Evolutionary conservation across 2,797 vertebrate species (phyloP).

Genomic region (Sardinella longiceps): DNA sequence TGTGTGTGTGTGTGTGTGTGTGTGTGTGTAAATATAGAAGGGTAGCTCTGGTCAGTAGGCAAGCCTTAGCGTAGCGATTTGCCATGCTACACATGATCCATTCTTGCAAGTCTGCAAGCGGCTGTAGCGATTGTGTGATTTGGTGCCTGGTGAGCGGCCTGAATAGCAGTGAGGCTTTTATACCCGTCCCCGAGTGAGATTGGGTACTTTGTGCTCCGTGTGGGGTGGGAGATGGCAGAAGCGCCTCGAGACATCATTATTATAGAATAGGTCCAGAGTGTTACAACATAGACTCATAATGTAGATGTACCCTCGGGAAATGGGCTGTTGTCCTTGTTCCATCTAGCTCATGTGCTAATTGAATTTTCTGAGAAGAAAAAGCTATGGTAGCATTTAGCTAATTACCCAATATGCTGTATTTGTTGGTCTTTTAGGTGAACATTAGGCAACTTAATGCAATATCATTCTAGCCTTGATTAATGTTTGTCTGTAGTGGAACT

Average conservation of each 20-base stretch:
- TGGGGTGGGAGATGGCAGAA: neutral
- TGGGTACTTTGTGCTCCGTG: neutral
- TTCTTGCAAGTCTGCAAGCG: neutral
- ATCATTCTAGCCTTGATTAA: neutral
- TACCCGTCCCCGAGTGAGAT: neutral
- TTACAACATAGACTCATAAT: neutral
- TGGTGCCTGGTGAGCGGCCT: neutral
- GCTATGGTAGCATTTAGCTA: neutral
- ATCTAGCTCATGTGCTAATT: neutral
- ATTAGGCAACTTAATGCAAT: neutral
- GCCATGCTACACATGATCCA: neutral
- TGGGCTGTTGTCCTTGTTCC: slow-evolving; percentile 1
- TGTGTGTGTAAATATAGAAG: neutral
- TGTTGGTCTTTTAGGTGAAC: neutral
- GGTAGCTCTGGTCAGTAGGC: neutral
- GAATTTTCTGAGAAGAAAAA: neutral
- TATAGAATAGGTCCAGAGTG: neutral
- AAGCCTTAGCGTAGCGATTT: neutral
- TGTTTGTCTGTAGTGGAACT: neutral
- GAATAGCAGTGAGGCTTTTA: neutral
- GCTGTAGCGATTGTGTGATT: neutral
- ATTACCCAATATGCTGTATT: neutral
- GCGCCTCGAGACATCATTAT: neutral
- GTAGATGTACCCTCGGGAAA: neutral
- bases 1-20: slow-evolving; percentile 9